Base-by-base conservation (phyloP, 2,888 invertebrate genomes). In the Melolontha melolontha region DNA sequence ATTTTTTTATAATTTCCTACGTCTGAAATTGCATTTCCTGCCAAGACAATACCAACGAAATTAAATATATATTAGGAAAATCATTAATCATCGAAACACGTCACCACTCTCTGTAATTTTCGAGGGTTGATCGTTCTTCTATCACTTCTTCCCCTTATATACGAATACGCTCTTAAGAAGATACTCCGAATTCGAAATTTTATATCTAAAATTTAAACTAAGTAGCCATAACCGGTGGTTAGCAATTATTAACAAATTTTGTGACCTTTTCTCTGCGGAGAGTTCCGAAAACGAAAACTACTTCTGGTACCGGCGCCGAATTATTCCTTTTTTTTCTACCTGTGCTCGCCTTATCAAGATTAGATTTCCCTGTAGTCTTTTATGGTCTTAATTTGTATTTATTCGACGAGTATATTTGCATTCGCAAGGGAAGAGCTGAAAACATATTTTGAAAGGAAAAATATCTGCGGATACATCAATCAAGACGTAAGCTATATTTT, bases 401-500 rank as follows among this genome's bases (percentile, higher is more conserved):
- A 34, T 47, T 5, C 16, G 5, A 16, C 6, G 1, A 47, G 10
- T 16, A 47, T 16, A 29, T 52, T 29, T 22, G 29, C 12, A 34
- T 34, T 34, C 10, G 34, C 34, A 34, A 1, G 12, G 29, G 27
- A 52, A 34, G 77, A 76, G 75, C 72, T 75, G 68, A 62, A 69
- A 59, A 64, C 29, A 65, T 41, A 69, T 67, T 49, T 14, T 62
- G 59, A 6, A 34, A 62, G 8, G 59, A 42, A 22, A 50, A 57
- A 55, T 44, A 67, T 63, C 64, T 70, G 71, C 69, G 76, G 76
- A 77, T 73, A 73, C 81, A 82, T 82, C 81, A 80, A 82, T 82
- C 82, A 82, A 78, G 72, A 70, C 71, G 65, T 70, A 79, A 78
- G 77, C 78, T 82, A 81, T 81, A 80, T 74, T 81, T 82, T 79